Evolutionary conservation across 2,888 invertebrate species (phyloP).

Genomic region (Drosophila mayaguana): DNA sequence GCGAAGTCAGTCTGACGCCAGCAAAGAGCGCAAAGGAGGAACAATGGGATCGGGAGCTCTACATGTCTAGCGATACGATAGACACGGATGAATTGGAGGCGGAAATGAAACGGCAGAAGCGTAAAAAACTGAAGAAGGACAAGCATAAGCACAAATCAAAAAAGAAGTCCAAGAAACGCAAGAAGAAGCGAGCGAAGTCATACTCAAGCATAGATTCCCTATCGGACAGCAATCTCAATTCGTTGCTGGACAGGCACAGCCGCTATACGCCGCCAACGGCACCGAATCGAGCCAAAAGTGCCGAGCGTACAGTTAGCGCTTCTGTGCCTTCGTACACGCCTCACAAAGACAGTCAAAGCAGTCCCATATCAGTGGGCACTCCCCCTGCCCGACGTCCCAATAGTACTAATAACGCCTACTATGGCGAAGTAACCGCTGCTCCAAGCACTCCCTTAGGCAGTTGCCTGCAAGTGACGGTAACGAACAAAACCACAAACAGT

Average conservation of each 20-base stretch:
- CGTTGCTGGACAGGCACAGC: slow-evolving; percentile 74
- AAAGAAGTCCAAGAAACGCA: slow-evolving; percentile 90
- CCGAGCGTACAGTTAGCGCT: slow-evolving; percentile 72
- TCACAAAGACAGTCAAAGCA: slow-evolving; percentile 82
- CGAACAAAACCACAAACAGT: slow-evolving; percentile 71
- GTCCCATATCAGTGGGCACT: slow-evolving; percentile 83
- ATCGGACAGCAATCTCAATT: slow-evolving; percentile 86
- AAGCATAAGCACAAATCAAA: slow-evolving; percentile 92
- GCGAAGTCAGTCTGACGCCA: slow-evolving; percentile 37
- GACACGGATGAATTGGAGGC: slow-evolving; percentile 86
- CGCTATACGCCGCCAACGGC: slow-evolving; percentile 83
- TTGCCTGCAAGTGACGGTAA: slow-evolving; percentile 78
- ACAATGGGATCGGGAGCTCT: slow-evolving; percentile 77
- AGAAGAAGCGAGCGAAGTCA: slow-evolving; percentile 88
- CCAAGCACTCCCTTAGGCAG: slow-evolving; percentile 63
- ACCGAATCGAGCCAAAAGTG: slow-evolving; percentile 63
- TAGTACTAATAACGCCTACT: slow-evolving; percentile 81
- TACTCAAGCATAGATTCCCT: slow-evolving; percentile 89
- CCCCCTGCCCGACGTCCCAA: slow-evolving; percentile 83
- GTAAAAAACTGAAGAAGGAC: slow-evolving; percentile 85
- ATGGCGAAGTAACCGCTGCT: slow-evolving; percentile 56
- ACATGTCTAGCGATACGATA: slow-evolving; percentile 77
- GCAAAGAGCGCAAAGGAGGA: slow-evolving; percentile 68
- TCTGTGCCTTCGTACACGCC: slow-evolving; percentile 67
- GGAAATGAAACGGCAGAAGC: slow-evolving; percentile 87